These are phyloP conservation scores for Lasioglossum vierecki DNA, from an alignment of 2,888 invertebrate genomes.

Conservation along the genomic window DNA sequence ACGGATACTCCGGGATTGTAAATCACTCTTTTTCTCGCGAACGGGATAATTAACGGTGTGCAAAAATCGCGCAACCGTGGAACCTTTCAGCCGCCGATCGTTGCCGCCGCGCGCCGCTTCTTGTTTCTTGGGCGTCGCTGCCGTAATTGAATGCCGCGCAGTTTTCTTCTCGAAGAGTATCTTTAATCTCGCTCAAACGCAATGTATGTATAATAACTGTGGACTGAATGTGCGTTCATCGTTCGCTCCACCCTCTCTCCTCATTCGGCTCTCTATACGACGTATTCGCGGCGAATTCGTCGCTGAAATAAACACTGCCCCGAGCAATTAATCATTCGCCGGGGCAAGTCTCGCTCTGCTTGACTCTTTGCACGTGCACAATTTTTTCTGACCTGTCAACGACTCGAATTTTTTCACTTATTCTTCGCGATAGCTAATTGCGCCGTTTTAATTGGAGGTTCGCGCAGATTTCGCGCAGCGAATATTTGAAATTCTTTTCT, in stretches of 20 bases:
- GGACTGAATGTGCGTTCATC: background rate
- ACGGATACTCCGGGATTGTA: constrained; percentile 31
- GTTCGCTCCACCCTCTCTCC: background rate
- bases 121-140: background rate
- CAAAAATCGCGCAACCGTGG: constrained; percentile 15
- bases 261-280: background rate
- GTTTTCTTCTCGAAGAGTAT: background rate
- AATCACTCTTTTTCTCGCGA: constrained; percentile 36
- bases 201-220: background rate
- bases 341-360: background rate
- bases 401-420: background rate
- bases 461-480: background rate
- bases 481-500: too few species aligned
- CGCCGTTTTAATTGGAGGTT: background rate
- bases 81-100: constrained; percentile 19
- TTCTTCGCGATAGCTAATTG: background rate
- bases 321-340: background rate
- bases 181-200: background rate
- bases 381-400: background rate
- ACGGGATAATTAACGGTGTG: constrained; percentile 17
- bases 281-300: background rate
- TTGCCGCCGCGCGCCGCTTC: background rate
- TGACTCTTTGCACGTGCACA: background rate
- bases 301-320: background rate
- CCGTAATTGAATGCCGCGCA: background rate